These are phyloP conservation scores for Galaxea fascicularis DNA, from an alignment of 92 coral and sea anemone genomes.

Conservation along the genomic window DNA sequence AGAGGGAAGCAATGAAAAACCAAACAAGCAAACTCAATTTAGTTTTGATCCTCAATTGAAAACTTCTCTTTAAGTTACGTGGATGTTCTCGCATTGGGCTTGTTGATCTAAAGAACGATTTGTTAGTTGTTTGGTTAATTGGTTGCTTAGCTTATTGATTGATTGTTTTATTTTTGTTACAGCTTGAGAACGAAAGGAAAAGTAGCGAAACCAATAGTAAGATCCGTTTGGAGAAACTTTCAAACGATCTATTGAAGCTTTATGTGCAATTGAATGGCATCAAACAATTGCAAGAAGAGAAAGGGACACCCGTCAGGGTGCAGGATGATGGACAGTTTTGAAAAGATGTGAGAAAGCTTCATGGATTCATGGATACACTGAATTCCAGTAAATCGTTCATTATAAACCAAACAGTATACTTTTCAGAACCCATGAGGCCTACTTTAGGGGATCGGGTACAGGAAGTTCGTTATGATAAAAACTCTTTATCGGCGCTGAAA, in stretches of 20 bases:
- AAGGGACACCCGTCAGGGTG: neutral
- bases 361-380: too few species aligned
- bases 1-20: neutral
- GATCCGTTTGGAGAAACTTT: slow-evolving; percentile 68
- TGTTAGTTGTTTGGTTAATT: neutral
- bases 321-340: neutral
- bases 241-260: slow-evolving; percentile 59
- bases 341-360: neutral
- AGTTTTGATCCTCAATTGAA: too few species aligned
- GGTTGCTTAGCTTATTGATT: neutral
- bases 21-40: too few species aligned
- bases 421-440: too few species aligned
- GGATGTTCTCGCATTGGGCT: too few species aligned
- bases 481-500: too few species aligned
- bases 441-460: too few species aligned
- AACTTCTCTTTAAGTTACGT: too few species aligned
- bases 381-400: too few species aligned
- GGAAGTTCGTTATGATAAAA: too few species aligned
- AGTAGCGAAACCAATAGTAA: slow-evolving; percentile 51
- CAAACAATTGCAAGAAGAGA: neutral
- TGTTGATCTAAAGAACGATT: neutral
- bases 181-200: slow-evolving; percentile 76
- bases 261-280: slow-evolving; percentile 47
- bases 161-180: neutral
- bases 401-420: too few species aligned